Base-by-base conservation (phyloP, 2,888 invertebrate genomes). In the Sphinx pinastri region DNA sequence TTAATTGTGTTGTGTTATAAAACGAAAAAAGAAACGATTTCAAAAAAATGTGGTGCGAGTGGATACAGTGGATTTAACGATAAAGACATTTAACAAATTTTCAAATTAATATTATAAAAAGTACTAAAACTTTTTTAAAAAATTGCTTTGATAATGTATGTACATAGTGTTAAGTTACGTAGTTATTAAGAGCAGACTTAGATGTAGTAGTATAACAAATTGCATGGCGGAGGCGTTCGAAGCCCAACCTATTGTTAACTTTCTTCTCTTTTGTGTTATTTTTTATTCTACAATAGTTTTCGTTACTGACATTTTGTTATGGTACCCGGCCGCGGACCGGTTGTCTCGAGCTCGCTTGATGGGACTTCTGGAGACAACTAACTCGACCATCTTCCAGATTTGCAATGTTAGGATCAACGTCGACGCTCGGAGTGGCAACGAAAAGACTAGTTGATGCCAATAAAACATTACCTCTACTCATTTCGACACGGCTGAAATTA, bases 141-240 rank as follows among this genome's bases (percentile, higher is more conserved):
- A 89, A 92, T 93, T 87, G 93, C 93, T 93, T 92, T 87, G 84
- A 89, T 89, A 89, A 91, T 85, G 92, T 92, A 93, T 93, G 93
- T 93, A 93, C 87, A 92, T 93, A 93, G 90, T 78, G 85, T 84
- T 93, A 93, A 93, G 93, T 85, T 79, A 83, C 82, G 87, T 91
- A 91, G 89, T 76, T 76, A 66, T 72, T 91, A 92, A 92, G 92
- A 81, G 89, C 91, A 88, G 88, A 88, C 84, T 85, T 93, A 93
- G 93, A 89, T 91, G 93, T 94, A 94, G 92, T 93, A 93, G 93
- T 91, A 91, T 92, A 93, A 93, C 93, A 91, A 94, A 93, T 93
- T 93, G 92, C 89, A 88, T 76, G 88, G 83, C 84, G 85, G 78
- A 74, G 82, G 76, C 84, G 84, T 77, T 72, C 81, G 77, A 78